A percentile compares a stretch with the other conserved stretches of the same genome.
These are phyloP conservation scores for Zaprionus inermis DNA, from an alignment of 1,140 invertebrate genomes.

Conservation along the genomic window DNA sequence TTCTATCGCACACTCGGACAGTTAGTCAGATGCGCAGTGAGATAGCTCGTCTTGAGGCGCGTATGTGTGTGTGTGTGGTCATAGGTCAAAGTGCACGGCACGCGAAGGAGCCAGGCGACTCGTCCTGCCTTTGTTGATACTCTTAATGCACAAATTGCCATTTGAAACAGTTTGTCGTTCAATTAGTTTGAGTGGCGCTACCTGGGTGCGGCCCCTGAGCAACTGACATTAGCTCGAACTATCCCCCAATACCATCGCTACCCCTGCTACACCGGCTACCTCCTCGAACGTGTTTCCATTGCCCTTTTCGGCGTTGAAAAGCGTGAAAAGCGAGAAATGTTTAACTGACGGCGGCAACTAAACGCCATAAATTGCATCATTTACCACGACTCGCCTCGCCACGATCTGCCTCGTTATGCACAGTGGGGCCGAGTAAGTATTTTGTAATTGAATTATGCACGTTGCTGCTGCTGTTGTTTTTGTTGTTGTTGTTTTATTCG, in stretches of 20 bases:
- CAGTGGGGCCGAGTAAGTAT: conserved; percentile 39
- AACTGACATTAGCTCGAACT: conserved; percentile 20
- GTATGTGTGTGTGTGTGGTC: conserved; percentile 1
- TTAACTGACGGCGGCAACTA: conserved; percentile 28
- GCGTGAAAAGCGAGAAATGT: conserved; percentile 14
- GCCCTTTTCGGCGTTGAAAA: conserved; percentile 17
- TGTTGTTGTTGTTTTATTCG: conserved; percentile 15
- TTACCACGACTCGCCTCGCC: not conserved
- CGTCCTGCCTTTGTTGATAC: conserved; percentile 53
- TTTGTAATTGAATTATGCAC: conserved; percentile 74
- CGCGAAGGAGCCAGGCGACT: conserved; percentile 32
- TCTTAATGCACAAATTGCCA: conserved; percentile 73
- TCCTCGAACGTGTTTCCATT: conserved; percentile 25
- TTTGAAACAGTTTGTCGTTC: conserved; percentile 71
- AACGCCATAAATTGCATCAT: conserved; percentile 40
- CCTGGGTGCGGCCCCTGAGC: conserved; percentile 48
- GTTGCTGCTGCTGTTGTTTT: too few species aligned
- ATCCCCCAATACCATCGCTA: too few species aligned
- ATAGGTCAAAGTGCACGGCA: conserved; percentile 71
- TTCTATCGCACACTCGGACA: not conserved
- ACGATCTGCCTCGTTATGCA: conserved; percentile 36
- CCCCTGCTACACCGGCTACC: not conserved
- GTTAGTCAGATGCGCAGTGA: not conserved
- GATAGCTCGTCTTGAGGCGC: not conserved
- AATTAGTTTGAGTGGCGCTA: conserved; percentile 72